A percentile compares a stretch with the other conserved stretches of the same genome.
Conservation (phyloP, 2,113 vertebrate genomes). For the Channa argus region DNA sequence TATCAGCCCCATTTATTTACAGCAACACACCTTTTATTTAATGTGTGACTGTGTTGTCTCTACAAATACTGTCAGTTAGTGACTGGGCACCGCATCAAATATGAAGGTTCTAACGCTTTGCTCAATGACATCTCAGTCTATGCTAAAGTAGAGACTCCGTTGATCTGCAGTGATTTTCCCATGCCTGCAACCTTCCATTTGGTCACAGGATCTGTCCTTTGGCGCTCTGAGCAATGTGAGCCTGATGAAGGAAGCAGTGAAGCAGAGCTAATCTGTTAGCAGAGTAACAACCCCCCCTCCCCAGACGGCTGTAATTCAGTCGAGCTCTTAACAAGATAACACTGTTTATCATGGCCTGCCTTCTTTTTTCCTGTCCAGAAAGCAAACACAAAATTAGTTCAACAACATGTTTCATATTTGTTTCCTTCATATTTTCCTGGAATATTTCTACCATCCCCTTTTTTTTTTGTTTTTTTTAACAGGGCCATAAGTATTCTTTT, state of each 20-base stretch:
- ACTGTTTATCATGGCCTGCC: constrained; percentile 35
- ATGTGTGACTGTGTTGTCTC: background rate
- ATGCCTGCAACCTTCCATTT: constrained; percentile 27
- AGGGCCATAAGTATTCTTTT: background rate
- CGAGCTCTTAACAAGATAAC: constrained; percentile 68
- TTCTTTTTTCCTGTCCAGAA: constrained; percentile 29
- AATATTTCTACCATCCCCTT: background rate
- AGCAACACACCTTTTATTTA: background rate
- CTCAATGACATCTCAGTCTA: constrained; percentile 6
- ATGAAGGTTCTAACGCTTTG: background rate
- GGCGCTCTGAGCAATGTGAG: constrained; percentile 8
- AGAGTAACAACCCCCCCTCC: constrained; percentile 35
- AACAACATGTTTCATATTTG: background rate
- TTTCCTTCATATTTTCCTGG: background rate
- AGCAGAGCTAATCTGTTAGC: constrained; percentile 59
- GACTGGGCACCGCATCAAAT: background rate
- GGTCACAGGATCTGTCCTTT: constrained; percentile 21
- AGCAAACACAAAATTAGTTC: constrained; percentile 6
- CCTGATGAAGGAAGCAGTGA: constrained; percentile 50
- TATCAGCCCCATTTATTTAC: background rate
- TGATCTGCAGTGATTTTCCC: constrained; percentile 23
- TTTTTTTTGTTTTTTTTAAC: background rate
- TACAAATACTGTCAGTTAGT: background rate
- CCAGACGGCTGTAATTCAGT: constrained; percentile 59
- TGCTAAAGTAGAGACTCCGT: background rate